Percentiles rank a stretch among this genome's conserved stretches.
Conservation (phyloP, 2,888 invertebrate species). For the Stenotaenia linearis region DNA sequence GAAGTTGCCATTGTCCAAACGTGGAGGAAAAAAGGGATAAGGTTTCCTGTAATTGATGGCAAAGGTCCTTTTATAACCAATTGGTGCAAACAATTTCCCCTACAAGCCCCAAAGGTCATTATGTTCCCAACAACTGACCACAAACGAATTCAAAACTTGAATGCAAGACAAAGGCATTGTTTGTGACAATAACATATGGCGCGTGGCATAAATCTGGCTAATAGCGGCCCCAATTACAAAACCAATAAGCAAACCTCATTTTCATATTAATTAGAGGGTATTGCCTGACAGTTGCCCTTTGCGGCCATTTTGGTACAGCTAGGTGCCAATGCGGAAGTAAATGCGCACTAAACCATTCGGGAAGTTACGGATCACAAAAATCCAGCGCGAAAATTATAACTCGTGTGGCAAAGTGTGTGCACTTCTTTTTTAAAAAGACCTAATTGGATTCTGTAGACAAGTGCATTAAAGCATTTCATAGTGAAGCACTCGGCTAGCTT, state of each 20-base stretch:
- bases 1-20: background rate
- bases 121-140: conserved; percentile 19
- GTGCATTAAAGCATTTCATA: conserved; percentile 6
- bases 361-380: background rate
- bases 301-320: background rate
- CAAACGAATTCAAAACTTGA: background rate
- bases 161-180: background rate
- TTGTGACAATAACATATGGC: conserved; percentile 17
- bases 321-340: conserved; percentile 13
- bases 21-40: background rate
- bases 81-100: conserved; percentile 8
- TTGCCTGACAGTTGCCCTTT: background rate
- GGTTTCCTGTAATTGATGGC: conserved; percentile 8
- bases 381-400: background rate
- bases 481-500: background rate
- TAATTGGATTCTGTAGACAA: background rate
- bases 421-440: background rate
- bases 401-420: background rate
- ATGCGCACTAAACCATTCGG: background rate
- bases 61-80: conserved; percentile 12
- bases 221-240: background rate
- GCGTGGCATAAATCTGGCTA: background rate
- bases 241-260: conserved; percentile 7
- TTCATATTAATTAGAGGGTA: conserved; percentile 14
- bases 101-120: conserved; percentile 3